Evolutionary conservation across 2,113 vertebrate genomes (phyloP), one percentile per base, ranked within the genome.

Genomic region (Puntigrus tetrazona): DNA sequence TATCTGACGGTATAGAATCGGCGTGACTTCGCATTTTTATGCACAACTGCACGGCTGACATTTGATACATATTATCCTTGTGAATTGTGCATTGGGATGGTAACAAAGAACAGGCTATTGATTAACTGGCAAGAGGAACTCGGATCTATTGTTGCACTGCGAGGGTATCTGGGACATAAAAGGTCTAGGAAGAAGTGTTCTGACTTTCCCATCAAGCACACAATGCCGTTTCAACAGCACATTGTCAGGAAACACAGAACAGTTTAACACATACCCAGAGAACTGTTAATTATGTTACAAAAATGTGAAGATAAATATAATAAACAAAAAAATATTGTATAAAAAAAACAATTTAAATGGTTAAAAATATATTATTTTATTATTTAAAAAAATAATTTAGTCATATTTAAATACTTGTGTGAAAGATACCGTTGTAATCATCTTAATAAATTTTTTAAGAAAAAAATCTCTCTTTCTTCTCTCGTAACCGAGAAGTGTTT

Each of bases 91-190:
- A 52, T 36, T 36, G 47, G 65, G n/a, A 22, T 38, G 45, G 63
- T 31, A 82, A 70, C 80, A 82, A 70, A 72, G 43, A 70, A 82
- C 27, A 70, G 43, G 47, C 31, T 70, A 82, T 82, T 82, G 80
- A 82, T 82, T 82, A 82, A 82, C 65, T 82, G 63, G 63, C 80
- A 82, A 82, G 29, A 50, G 29, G 43, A 69, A 82, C 80, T 67
- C n/a, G 78, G 10, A 81, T 81, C 59, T 82, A 82, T 82, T 82
- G 80, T 55, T 70, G 80, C 9, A 69, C 29, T 82, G 59, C 47
- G 65, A 55, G 43, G 0, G 22, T 52, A 50, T 38, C 31, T 82
- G 45, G 63, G 45, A 55, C 80, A 82, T 25, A 36, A 70, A 52
- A 70, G n/a, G 8, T 67, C 18, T 47, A 1, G 16, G 18, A 67